Conservation (phyloP, 1,140 invertebrate genomes). For the Rhopalosiphum padi region DNA sequence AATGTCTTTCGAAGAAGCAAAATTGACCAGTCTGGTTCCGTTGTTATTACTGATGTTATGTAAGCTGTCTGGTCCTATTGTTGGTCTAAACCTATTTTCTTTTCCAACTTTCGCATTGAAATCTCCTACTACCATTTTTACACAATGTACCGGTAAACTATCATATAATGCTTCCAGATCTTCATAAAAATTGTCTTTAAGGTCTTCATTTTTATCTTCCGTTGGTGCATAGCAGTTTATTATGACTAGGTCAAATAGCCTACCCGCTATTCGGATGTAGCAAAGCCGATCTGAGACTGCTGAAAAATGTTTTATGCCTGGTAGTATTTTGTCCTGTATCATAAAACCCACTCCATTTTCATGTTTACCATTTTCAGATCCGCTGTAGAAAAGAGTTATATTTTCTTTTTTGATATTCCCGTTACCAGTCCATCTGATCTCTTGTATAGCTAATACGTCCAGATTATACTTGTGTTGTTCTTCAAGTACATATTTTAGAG, state of each 20-base stretch:
- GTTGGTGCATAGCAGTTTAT: constrained; percentile 33
- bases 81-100: constrained; percentile 7
- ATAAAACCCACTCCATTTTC: too few species aligned
- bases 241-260: constrained; percentile 31
- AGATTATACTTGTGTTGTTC: too few species aligned
- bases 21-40: too few species aligned
- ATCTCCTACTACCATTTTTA: constrained; percentile 33
- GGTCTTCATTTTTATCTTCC: constrained; percentile 12
- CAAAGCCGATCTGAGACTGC: background rate
- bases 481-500: too few species aligned
- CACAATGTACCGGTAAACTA: constrained; percentile 4
- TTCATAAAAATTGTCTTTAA: constrained; percentile 23
- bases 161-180: constrained; percentile 27
- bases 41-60: constrained; percentile 60
- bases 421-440: too few species aligned
- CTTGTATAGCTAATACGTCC: too few species aligned
- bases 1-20: too few species aligned
- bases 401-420: too few species aligned
- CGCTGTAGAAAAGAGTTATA: too few species aligned
- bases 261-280: constrained; percentile 35
- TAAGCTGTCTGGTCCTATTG: constrained; percentile 62
- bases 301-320: constrained; percentile 1
- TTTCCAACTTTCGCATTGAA: constrained; percentile 27
- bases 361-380: too few species aligned
- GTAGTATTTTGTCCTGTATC: background rate